Evolutionary conservation across 2,113 vertebrate species (phyloP), one percentile per base, ranked within the genome.

Genomic region (Cinclus mexicanus): DNA sequence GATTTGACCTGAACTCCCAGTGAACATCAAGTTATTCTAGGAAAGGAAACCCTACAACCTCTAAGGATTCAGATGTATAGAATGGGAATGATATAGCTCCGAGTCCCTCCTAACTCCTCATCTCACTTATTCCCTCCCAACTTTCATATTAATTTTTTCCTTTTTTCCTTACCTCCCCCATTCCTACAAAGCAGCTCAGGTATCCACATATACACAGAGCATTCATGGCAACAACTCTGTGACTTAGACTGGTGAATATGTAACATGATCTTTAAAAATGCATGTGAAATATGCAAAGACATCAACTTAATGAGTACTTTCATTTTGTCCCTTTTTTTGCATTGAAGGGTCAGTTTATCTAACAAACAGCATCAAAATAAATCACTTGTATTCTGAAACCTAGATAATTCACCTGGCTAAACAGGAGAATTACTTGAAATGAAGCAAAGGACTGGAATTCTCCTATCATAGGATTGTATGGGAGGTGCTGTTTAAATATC

Each of bases 211-310:
- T 67, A 53, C 59, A 89, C 74, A 89, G 41, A 75, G 25, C 31
- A 49, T 52, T 87, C n/a, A 75, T 14, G 11, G 75, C 6, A 7
- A 64, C 39, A 94, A 81, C 10, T 90, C 71, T 50, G 33, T 86
- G 76, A 75, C 56, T 87, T 69, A 65, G 42, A 89, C 52, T 71
- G 68, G 47, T 83, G 11, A 88, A 84, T 84, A 86, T 60, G 47
- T 75, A 94, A 90, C 24, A 59, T 19, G 42, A 74, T 37, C 76
- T 90, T 83, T 44, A 96, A 89, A 93, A 89, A 89, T 46, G 29
- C 21, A 35, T 71, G 72, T 81, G 69, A 81, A 87, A 87, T 90
- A 87, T n/a, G 65, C 68, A 92, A 69, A 92, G 42, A 3, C 25
- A 68, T 78, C 69, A 41, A 56, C 15, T 69, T 70, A 86, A 93